Evolutionary conservation across 2,113 vertebrate genomes (phyloP).

Genomic region (Neopipo cinnamomea): DNA sequence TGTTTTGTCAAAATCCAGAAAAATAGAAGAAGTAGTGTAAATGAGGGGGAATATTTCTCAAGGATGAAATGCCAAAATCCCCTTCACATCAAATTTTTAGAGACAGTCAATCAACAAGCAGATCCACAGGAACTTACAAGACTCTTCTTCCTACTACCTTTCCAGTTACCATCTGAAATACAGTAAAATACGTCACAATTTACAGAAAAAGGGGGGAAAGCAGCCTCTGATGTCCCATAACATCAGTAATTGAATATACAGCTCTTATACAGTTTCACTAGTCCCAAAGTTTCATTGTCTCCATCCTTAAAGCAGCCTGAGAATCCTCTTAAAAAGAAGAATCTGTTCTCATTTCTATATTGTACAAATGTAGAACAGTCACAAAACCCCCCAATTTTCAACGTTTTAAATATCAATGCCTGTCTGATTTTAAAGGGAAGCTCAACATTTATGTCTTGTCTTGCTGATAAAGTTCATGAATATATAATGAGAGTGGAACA

Average conservation of each 20-base stretch:
- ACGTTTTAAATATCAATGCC: neutral
- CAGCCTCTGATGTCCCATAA: neutral
- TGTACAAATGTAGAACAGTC: neutral
- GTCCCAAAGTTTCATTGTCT: neutral
- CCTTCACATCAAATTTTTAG: neutral
- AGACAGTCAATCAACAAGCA: neutral
- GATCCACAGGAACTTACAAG: neutral
- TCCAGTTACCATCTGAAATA: neutral
- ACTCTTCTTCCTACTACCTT: neutral
- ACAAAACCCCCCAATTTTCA: neutral
- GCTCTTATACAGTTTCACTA: neutral
- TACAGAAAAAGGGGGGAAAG: neutral
- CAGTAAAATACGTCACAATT: neutral
- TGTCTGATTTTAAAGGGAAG: slow-evolving; percentile 28
- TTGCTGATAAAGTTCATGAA: slow-evolving; percentile 65
- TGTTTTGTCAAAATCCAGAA: neutral
- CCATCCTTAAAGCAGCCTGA: neutral
- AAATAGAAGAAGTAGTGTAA: neutral
- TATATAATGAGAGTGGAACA: slow-evolving; percentile 55
- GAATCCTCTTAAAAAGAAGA: neutral
- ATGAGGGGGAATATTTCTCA: neutral
- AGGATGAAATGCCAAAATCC: neutral
- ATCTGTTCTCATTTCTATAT: neutral
- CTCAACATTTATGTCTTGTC: slow-evolving; percentile 55
- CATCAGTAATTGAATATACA: neutral